Conservation (phyloP, 2,888 invertebrate genomes). For the Netelia fuscicornis region DNA sequence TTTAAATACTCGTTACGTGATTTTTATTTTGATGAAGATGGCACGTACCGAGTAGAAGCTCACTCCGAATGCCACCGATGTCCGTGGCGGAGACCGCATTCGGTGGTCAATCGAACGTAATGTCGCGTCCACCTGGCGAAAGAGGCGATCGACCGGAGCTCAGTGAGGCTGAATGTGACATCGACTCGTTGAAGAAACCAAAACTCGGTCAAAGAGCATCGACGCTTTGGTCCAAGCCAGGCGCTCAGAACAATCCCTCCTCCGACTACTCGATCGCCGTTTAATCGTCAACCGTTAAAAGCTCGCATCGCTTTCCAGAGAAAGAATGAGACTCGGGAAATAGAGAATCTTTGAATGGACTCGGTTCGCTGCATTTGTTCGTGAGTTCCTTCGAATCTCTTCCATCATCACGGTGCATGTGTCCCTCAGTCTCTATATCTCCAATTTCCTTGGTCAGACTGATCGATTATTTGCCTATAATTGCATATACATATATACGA, state of each 20-base stretch:
- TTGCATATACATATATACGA: conserved; percentile 5
- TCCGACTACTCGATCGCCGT: conserved; percentile 92
- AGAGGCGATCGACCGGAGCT: conserved; percentile 87
- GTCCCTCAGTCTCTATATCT: not conserved
- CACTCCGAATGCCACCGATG: conserved; percentile 88
- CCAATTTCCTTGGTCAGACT: conserved; percentile 56
- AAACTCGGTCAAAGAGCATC: conserved; percentile 90
- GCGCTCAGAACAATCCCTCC: conserved; percentile 87
- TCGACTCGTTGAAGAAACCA: conserved; percentile 90
- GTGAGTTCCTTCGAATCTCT: conserved; percentile 45
- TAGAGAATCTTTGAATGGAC: conserved; percentile 12
- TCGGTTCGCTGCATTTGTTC: conserved; percentile 54
- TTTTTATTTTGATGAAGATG: conserved; percentile 82
- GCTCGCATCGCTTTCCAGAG: conserved; percentile 8
- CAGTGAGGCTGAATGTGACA: conserved; percentile 90
- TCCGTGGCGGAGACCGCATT: conserved; percentile 87
- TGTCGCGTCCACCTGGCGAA: conserved; percentile 81
- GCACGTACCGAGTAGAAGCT: conserved; percentile 86
- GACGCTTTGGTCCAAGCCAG: conserved; percentile 89
- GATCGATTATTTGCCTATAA: conserved; percentile 43
- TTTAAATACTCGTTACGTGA: conserved; percentile 4
- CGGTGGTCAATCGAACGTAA: conserved; percentile 78
- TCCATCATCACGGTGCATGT: conserved; percentile 9
- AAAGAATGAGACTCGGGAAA: not conserved
- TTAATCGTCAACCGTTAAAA: conserved; percentile 83